A percentile compares a stretch with the other conserved stretches of the same genome.
Evolutionary conservation across 1,140 invertebrate genomes (phyloP).

Genomic region (Aphidius ervi): DNA sequence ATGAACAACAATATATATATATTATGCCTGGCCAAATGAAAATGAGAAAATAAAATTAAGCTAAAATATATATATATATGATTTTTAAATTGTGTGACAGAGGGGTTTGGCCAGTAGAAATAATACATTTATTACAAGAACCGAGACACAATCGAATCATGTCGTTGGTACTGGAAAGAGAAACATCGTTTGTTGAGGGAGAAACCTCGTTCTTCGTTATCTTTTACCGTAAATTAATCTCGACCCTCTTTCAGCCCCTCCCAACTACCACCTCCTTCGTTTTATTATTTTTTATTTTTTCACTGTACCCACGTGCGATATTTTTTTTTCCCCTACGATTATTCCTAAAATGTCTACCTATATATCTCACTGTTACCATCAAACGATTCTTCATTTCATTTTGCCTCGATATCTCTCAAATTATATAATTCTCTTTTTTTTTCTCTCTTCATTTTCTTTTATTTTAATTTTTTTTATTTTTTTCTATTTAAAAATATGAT

Average conservation of each 20-base stretch:
- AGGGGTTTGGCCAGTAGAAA: slow-evolving; percentile 32
- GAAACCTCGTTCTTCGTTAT: slow-evolving; percentile 44
- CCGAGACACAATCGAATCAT: slow-evolving; percentile 48
- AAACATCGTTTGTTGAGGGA: slow-evolving; percentile 10
- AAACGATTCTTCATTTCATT: slow-evolving; percentile 10
- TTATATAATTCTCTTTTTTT: background rate
- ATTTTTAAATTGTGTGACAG: background rate
- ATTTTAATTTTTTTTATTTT: slow-evolving; percentile 5
- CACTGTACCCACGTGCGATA: no score
- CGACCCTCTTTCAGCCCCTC: slow-evolving; percentile 24
- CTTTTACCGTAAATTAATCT: slow-evolving; percentile 50
- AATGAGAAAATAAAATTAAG: slow-evolving; percentile 29
- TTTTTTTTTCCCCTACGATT: slow-evolving; percentile 5
- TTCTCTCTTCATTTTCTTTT: background rate
- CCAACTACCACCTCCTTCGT: background rate
- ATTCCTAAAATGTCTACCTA: slow-evolving; percentile 16
- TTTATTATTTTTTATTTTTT: no score
- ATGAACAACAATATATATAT: slow-evolving; percentile 50
- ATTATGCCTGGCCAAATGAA: slow-evolving; percentile 32
- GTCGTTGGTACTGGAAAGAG: slow-evolving; percentile 15
- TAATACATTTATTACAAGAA: slow-evolving; percentile 46
- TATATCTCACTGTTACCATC: slow-evolving; percentile 28
- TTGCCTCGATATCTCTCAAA: background rate
- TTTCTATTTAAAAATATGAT: background rate
- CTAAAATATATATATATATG: slow-evolving; percentile 16